Conservation (phyloP, 2,888 invertebrate species). For the Drosophila gaucha region DNA sequence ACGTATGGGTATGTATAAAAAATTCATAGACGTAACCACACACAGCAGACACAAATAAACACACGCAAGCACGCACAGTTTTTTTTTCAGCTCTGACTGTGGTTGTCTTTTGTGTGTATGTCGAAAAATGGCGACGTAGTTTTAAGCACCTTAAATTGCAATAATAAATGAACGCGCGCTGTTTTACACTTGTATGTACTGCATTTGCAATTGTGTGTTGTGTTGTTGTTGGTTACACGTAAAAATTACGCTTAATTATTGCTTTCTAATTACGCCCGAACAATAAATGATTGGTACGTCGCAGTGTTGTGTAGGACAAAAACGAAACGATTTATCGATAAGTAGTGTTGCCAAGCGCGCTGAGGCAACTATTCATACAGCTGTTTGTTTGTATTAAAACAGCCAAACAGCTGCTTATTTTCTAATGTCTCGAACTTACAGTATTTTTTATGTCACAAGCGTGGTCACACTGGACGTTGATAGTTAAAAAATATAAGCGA, state of each 20-base stretch:
- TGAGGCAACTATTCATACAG: slow-evolving; percentile 28
- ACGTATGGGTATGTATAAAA: slow-evolving; percentile 50
- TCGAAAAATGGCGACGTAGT: slow-evolving; percentile 79
- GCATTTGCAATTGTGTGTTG: slow-evolving; percentile 43
- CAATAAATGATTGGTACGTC: slow-evolving; percentile 56
- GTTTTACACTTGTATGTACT: slow-evolving; percentile 40
- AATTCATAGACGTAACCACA: slow-evolving; percentile 77
- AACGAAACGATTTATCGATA: slow-evolving; percentile 45
- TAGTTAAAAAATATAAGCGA: slow-evolving; percentile 53
- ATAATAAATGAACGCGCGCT: slow-evolving; percentile 43
- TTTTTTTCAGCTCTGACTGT: slow-evolving; percentile 62
- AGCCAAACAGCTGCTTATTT: slow-evolving; percentile 35
- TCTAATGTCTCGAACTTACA: slow-evolving; percentile 20
- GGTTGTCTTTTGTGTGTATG: slow-evolving; percentile 69
- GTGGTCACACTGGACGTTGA: slow-evolving; percentile 41
- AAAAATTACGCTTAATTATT: slow-evolving; percentile 72
- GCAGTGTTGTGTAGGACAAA: slow-evolving; percentile 45
- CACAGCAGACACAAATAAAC: slow-evolving; percentile 65
- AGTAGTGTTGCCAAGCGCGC: slow-evolving; percentile 19
- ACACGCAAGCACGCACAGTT: slow-evolving; percentile 65
- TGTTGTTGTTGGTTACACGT: slow-evolving; percentile 70
- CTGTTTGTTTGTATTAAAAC: slow-evolving; percentile 34
- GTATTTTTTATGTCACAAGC: slow-evolving; percentile 39
- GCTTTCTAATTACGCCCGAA: slow-evolving; percentile 79
- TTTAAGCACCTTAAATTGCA: slow-evolving; percentile 46